Conservation (phyloP, 2,888 invertebrate genomes). For the Drosophila atripex region DNA sequence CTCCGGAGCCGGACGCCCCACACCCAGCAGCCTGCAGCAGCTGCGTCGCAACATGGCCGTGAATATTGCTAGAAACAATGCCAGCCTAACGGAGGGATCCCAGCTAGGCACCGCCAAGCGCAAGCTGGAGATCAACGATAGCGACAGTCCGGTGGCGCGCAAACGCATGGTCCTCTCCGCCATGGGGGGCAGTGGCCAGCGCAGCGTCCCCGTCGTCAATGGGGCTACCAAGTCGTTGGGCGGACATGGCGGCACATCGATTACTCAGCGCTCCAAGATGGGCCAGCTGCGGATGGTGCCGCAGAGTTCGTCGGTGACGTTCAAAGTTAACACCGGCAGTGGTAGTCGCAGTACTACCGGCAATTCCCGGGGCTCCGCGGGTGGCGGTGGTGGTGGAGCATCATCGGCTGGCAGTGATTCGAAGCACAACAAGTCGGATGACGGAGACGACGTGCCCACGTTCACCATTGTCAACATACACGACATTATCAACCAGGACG, state of each 20-base stretch:
- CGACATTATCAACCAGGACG: constrained; percentile 83
- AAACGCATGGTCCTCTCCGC: constrained; percentile 55
- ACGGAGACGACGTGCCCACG: constrained; percentile 82
- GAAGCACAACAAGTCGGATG: constrained; percentile 15
- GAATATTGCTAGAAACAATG: constrained; percentile 46
- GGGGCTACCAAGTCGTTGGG: constrained; percentile 33
- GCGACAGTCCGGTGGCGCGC: constrained; percentile 52
- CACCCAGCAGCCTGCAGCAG: constrained; percentile 65
- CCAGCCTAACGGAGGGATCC: constrained; percentile 26
- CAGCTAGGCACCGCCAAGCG: constrained; percentile 47
- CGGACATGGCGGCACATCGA: constrained; percentile 10
- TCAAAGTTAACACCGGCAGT: constrained; percentile 11
- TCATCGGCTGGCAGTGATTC: not conserved
- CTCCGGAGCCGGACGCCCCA: constrained; percentile 15
- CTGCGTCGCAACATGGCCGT: constrained; percentile 64
- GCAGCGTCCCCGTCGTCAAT: constrained; percentile 48
- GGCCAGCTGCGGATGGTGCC: constrained; percentile 7
- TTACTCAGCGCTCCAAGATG: constrained; percentile 8
- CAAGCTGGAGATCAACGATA: constrained; percentile 55
- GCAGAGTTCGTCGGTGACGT: constrained; percentile 6
- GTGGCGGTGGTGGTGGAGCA: not conserved
- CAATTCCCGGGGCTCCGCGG: constrained; percentile 1
- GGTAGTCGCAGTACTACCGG: not conserved
- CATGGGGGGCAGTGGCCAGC: constrained; percentile 1
- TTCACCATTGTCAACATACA: constrained; percentile 84